phyloP scores from a whole-genome alignment of 2,113 vertebrate species.

The Spea multiplicata region DNA sequence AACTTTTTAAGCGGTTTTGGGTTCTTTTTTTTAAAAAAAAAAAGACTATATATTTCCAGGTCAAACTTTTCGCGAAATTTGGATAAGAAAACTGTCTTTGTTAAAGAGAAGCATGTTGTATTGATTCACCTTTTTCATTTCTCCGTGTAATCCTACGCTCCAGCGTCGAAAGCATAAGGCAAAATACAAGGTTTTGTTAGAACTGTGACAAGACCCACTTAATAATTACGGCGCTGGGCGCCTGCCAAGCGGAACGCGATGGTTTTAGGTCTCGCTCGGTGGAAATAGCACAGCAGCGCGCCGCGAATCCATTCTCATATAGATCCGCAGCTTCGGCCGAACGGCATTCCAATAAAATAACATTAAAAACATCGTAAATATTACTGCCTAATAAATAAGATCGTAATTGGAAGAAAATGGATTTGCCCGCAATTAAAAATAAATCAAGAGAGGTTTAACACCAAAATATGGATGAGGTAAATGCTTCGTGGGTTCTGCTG shows the following conservation, averaged over 20 bases:
- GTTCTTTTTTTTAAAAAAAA: no score
- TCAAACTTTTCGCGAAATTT: neutral
- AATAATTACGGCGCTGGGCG: slow-evolving; percentile 10
- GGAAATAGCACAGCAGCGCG: slow-evolving; percentile 3
- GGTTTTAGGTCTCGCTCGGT: slow-evolving; percentile 29
- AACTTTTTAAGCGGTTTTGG: no score
- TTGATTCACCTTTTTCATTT: neutral
- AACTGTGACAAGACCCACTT: slow-evolving; percentile 21
- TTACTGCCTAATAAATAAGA: slow-evolving; percentile 32
- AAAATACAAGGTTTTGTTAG: neutral
- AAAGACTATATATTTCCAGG: neutral
- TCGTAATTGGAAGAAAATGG: slow-evolving; percentile 33
- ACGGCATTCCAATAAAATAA: slow-evolving; percentile 11
- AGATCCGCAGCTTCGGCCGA: slow-evolving; percentile 26
- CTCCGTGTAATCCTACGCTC: neutral
- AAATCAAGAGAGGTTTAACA: slow-evolving; percentile 10
- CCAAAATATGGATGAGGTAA: slow-evolving; percentile 1
- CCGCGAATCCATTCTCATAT: slow-evolving; percentile 15
- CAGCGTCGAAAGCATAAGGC: neutral
- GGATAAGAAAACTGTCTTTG: neutral
- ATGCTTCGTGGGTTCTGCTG: neutral
- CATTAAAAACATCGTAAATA: slow-evolving; percentile 23
- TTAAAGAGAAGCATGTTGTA: neutral
- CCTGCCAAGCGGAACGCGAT: slow-evolving; percentile 3
- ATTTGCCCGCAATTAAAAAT: slow-evolving; percentile 12